phyloP scores from a whole-genome alignment of 2,113 vertebrate genomes.

The Marmota flaviventris region DNA sequence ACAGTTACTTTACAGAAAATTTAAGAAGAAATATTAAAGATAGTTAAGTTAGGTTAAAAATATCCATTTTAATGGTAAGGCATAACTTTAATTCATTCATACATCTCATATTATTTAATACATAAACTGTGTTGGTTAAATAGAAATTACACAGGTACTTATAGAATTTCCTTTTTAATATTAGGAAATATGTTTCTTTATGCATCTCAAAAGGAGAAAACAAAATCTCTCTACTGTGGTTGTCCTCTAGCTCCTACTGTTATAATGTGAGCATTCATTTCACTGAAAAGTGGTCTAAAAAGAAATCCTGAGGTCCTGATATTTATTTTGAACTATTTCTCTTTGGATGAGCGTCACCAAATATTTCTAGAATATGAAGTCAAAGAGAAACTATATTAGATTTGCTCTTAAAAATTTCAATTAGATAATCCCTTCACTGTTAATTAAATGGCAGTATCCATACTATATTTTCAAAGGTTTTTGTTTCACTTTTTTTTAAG shows the following conservation, averaged over 20 bases:
- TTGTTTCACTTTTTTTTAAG: not conserved
- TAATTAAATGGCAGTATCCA: not conserved
- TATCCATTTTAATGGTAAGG: not conserved
- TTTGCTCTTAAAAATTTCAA: not conserved
- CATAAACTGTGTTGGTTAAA: not conserved
- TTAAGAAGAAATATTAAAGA: not conserved
- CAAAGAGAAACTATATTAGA: not conserved
- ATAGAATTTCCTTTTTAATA: conserved; percentile 5
- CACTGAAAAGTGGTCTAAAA: not conserved
- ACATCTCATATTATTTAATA: not conserved
- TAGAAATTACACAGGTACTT: not conserved
- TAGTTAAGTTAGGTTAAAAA: not conserved
- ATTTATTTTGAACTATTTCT: not conserved
- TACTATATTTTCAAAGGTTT: not conserved
- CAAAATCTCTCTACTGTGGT: not conserved
- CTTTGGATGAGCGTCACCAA: not conserved
- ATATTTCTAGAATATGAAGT: conserved; percentile 7
- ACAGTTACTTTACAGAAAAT: not conserved
- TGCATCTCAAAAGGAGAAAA: not conserved
- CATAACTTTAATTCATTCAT: not conserved
- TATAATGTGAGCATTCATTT: not conserved
- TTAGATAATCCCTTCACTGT: not conserved
- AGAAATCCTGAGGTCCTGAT: not conserved
- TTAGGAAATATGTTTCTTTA: not conserved
- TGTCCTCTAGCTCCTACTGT: not conserved